These are phyloP conservation scores for Parapsyche elsis DNA, from an alignment of 1,140 invertebrate species.

Conservation along the genomic window DNA sequence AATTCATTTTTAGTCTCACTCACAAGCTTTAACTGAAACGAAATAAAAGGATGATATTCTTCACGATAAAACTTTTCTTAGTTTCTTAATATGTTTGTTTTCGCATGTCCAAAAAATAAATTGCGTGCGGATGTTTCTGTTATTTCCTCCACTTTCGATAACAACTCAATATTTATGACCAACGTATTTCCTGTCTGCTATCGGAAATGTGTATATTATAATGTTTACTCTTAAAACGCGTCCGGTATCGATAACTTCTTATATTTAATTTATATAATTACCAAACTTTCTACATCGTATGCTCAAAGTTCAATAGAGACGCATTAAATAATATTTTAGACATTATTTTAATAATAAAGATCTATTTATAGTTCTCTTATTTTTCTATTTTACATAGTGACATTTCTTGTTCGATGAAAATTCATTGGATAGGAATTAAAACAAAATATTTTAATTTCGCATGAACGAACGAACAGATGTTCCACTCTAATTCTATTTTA, in stretches of 20 bases:
- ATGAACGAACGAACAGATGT: too few relatives aligned
- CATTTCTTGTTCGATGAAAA: too few relatives aligned
- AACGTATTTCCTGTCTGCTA: conserved; percentile 9
- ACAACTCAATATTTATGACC: conserved; percentile 17
- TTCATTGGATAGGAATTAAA: too few relatives aligned
- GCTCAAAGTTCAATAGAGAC: not conserved
- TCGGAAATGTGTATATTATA: conserved; percentile 15
- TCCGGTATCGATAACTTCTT: not conserved
- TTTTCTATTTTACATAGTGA: too few relatives aligned
- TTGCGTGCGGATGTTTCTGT: conserved; percentile 2
- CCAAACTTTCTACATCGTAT: not conserved
- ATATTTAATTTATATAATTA: conserved; percentile 10
- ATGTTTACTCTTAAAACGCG: conserved; percentile 9
- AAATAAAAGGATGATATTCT: too few relatives aligned
- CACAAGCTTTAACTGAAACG: too few relatives aligned
- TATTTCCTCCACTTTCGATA: conserved; percentile 13
- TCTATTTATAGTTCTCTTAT: too few relatives aligned
- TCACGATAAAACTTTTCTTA: not conserved
- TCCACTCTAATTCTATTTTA: too few relatives aligned
- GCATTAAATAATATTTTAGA: not conserved
- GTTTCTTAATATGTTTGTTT: conserved; percentile 26
- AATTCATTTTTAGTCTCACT: too few relatives aligned
- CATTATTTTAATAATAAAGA: too few relatives aligned
- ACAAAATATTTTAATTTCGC: too few relatives aligned
- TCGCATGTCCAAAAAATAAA: conserved; percentile 18